phyloP scores from a whole-genome alignment of 2,797 vertebrate species.

The Melanotaenia parkinsoni region DNA sequence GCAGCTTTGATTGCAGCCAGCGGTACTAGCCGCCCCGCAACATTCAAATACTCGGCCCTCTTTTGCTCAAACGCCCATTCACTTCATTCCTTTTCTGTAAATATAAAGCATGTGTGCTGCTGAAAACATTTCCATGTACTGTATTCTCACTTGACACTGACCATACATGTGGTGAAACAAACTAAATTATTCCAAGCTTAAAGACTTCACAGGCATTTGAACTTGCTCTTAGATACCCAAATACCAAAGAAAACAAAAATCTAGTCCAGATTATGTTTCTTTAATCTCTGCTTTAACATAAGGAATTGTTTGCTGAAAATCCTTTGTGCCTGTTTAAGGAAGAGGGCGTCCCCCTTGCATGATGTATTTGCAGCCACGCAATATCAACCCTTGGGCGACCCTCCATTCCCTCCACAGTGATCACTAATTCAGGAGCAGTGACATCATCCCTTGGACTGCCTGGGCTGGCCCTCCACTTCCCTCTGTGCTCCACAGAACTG shows the following conservation, averaged over 20 bases:
- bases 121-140: slow-evolving; percentile 20
- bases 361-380: slow-evolving; percentile 16
- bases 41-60: slow-evolving; percentile 59
- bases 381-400: slow-evolving; percentile 53
- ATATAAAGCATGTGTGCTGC: slow-evolving; percentile 44
- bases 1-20: slow-evolving; percentile 47
- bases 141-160: slow-evolving; percentile 11
- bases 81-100: slow-evolving; percentile 32
- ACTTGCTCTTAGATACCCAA: not conserved
- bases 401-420: slow-evolving; percentile 40
- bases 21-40: slow-evolving; percentile 28
- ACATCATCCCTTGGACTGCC: slow-evolving; percentile 59
- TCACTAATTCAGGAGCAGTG: slow-evolving; percentile 62
- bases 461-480: slow-evolving; percentile 28
- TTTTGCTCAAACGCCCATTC: slow-evolving; percentile 38
- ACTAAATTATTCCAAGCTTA: not conserved
- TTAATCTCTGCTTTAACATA: not conserved
- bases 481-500: slow-evolving; percentile 23
- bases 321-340: slow-evolving; percentile 32
- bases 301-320: slow-evolving; percentile 23
- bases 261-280: not conserved
- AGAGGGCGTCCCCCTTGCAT: slow-evolving; percentile 15
- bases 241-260: slow-evolving; percentile 8
- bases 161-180: not conserved
- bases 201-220: slow-evolving; percentile 16